Evolutionary conservation across 64 coral and sea anemone genomes (phyloP).

Genomic region (Stichodactyla helianthus): DNA sequence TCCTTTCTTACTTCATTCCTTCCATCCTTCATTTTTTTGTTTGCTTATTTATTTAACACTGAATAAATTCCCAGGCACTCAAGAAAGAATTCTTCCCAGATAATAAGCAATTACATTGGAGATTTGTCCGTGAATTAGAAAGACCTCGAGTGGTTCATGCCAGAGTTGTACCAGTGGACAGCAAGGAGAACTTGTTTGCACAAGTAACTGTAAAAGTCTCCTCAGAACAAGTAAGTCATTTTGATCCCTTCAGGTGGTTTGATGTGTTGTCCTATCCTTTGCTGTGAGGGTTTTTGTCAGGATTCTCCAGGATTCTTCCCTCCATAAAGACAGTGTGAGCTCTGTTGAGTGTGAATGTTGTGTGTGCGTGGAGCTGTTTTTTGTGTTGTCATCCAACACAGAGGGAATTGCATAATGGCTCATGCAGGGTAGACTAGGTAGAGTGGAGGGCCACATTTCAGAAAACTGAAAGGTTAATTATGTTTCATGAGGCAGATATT

Average conservation of each 20-base stretch:
- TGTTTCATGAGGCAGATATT: no score
- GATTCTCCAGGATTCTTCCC: no score
- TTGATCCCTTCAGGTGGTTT: neutral
- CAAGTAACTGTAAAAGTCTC: slow-evolving; percentile 76
- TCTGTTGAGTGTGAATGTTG: no score
- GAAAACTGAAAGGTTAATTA: no score
- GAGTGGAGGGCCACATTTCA: no score
- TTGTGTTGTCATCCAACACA: no score
- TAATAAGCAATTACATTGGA: slow-evolving; percentile 75
- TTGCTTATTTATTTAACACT: neutral
- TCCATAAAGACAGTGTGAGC: no score
- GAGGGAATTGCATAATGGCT: no score
- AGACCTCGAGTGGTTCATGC: slow-evolving; percentile 75
- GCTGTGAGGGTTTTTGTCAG: no score
- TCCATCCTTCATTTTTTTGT: neutral
- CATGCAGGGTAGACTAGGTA: no score
- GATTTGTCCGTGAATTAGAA: slow-evolving; percentile 58
- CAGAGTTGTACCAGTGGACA: slow-evolving; percentile 56
- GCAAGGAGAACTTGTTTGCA: slow-evolving; percentile 77
- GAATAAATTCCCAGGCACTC: slow-evolving; percentile 36
- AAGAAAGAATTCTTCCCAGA: slow-evolving; percentile 73
- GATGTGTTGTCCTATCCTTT: neutral
- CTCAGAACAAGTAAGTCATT: slow-evolving; percentile 68
- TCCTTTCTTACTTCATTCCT: neutral
- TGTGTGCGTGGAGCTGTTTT: no score